Conservation (phyloP, 2,113 vertebrate genomes). For the Barbus barbus region DNA sequence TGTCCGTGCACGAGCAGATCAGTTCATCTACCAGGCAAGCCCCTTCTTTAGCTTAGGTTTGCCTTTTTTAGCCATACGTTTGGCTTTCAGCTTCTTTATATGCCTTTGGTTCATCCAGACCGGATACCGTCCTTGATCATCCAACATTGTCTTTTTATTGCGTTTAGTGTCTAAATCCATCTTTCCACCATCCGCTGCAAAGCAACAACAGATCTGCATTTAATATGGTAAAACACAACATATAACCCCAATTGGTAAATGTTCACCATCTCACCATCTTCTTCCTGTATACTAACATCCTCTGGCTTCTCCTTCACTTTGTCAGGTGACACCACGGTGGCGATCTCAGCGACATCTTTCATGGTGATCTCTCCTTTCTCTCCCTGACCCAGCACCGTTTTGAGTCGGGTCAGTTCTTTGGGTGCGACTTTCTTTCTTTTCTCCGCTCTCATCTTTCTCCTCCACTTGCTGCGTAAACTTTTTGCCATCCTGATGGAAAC, state of each 20-base stretch:
- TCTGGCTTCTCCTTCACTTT: conserved; percentile 67
- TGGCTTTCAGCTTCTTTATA: conserved; percentile 84
- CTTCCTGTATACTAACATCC: conserved; percentile 59
- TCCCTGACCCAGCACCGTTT: conserved; percentile 71
- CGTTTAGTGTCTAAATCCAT: conserved; percentile 90
- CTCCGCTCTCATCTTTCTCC: conserved; percentile 94
- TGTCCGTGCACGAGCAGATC: conserved; percentile 29
- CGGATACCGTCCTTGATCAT: conserved; percentile 92
- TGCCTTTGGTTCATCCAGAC: conserved; percentile 92
- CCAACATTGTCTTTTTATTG: conserved; percentile 83
- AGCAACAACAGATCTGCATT: background rate
- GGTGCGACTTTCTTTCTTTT: conserved; percentile 95
- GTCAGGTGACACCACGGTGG: conserved; percentile 79
- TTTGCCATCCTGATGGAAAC: conserved; percentile 84
- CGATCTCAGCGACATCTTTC: conserved; percentile 86
- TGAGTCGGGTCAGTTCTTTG: conserved; percentile 88
- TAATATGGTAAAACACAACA: background rate
- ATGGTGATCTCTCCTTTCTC: conserved; percentile 81
- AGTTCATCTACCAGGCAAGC: conserved; percentile 79
- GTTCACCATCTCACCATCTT: conserved; percentile 60
- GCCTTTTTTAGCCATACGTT: conserved; percentile 76
- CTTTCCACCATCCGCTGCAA: conserved; percentile 67
- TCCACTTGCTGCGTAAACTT: conserved; percentile 94
- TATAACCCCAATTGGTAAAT: background rate
- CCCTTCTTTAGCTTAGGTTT: conserved; percentile 84